These are phyloP conservation scores for Macaria liturata DNA, from an alignment of 2,888 invertebrate genomes.

Conservation along the genomic window DNA sequence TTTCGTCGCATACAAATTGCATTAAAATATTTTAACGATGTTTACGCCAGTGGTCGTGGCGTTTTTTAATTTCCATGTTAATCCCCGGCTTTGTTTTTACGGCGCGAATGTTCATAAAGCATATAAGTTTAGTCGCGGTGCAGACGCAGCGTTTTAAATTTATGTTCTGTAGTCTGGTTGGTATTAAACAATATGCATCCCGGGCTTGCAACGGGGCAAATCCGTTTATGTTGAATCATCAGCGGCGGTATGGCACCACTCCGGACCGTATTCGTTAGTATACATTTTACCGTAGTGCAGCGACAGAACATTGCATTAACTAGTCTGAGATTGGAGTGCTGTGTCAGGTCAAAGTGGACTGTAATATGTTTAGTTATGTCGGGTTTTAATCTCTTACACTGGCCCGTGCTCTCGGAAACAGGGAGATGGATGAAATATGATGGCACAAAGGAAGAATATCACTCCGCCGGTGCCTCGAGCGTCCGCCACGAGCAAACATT, in stretches of 20 bases:
- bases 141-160: slow-evolving; percentile 44
- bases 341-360: slow-evolving; percentile 48
- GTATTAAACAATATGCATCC: slow-evolving; percentile 54
- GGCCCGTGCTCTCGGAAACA: slow-evolving; percentile 52
- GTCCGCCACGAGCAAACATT: slow-evolving; percentile 42
- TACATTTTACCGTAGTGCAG: slow-evolving; percentile 62
- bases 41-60: slow-evolving; percentile 30
- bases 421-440: slow-evolving; percentile 69
- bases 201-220: slow-evolving; percentile 46
- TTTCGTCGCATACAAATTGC: slow-evolving; percentile 34
- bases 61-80: slow-evolving; percentile 35
- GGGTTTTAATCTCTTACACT: slow-evolving; percentile 44
- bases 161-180: slow-evolving; percentile 34
- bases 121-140: slow-evolving; percentile 21
- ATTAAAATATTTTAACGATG: slow-evolving; percentile 40
- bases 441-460: slow-evolving; percentile 70
- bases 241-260: slow-evolving; percentile 51
- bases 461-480: slow-evolving; percentile 62
- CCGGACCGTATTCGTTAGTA: slow-evolving; percentile 59
- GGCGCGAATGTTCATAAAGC: slow-evolving; percentile 29
- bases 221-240: slow-evolving; percentile 66
- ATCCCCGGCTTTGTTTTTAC: slow-evolving; percentile 34
- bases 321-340: slow-evolving; percentile 31
- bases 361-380: slow-evolving; percentile 48
- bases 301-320: slow-evolving; percentile 58